Conservation (phyloP, 2,113 vertebrate species). For the Cyphomyrus plagiostoma region DNA sequence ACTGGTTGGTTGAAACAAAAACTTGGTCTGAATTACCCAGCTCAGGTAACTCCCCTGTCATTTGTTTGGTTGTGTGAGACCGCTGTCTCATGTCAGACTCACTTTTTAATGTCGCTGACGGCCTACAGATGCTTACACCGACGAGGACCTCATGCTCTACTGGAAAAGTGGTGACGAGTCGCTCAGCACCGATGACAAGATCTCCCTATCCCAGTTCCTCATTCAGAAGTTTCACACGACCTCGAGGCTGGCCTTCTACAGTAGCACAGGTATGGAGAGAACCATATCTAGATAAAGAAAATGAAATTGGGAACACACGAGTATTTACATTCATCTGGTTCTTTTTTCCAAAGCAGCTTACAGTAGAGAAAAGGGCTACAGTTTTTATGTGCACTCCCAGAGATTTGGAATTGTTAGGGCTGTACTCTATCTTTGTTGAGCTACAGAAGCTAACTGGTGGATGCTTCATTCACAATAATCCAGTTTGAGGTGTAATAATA, state of each 20-base stretch:
- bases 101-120: not conserved
- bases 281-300: not conserved
- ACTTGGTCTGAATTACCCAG: too few species aligned
- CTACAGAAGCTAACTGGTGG: not conserved
- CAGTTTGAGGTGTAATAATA: not conserved
- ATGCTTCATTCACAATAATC: not conserved
- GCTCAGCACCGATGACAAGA: constrained; percentile 87
- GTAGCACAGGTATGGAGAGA: constrained; percentile 79
- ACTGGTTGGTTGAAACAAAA: too few species aligned
- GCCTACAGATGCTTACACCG: constrained; percentile 85
- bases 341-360: not conserved
- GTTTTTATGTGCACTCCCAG: not conserved
- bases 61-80: not conserved
- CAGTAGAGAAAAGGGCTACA: not conserved
- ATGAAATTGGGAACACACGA: not conserved
- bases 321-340: not conserved
- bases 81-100: not conserved
- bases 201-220: constrained; percentile 94
- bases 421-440: not conserved
- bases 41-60: not conserved
- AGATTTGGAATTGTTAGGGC: not conserved
- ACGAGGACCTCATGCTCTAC: constrained; percentile 95
- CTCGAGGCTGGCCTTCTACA: constrained; percentile 93
- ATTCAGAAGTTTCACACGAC: constrained; percentile 97
- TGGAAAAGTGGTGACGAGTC: constrained; percentile 95